phyloP scores from a whole-genome alignment of 2,797 vertebrate genomes.

The Hyperoplus immaculatus region DNA sequence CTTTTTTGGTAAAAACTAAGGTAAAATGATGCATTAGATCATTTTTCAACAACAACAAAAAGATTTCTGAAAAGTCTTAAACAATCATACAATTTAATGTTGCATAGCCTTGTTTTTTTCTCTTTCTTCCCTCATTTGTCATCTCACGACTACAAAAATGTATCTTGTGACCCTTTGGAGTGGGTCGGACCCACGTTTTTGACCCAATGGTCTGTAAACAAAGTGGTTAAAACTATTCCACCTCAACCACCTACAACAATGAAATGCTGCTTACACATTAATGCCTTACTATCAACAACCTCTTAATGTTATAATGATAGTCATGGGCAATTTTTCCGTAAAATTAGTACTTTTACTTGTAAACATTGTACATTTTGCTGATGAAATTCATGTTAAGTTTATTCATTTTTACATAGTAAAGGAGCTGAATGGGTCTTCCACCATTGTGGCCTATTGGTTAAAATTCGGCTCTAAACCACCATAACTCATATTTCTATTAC shows the following conservation, averaged over 20 bases:
- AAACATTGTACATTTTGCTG: not conserved
- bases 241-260: no score
- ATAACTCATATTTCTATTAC: not conserved
- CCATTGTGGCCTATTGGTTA: not conserved
- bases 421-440: not conserved
- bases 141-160: not conserved
- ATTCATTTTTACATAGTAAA: constrained; percentile 5
- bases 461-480: constrained; percentile 7
- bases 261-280: not conserved
- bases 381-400: not conserved
- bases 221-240: not conserved
- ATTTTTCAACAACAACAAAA: not conserved
- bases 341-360: not conserved
- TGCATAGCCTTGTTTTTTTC: not conserved
- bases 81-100: not conserved
- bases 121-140: not conserved
- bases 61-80: not conserved
- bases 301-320: not conserved
- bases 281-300: not conserved
- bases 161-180: not conserved
- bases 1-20: not conserved
- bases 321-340: not conserved
- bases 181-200: not conserved
- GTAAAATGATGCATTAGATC: not conserved
- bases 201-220: not conserved